phyloP scores from a whole-genome alignment of 1,140 invertebrate species.

The Melitaea cinxia region DNA sequence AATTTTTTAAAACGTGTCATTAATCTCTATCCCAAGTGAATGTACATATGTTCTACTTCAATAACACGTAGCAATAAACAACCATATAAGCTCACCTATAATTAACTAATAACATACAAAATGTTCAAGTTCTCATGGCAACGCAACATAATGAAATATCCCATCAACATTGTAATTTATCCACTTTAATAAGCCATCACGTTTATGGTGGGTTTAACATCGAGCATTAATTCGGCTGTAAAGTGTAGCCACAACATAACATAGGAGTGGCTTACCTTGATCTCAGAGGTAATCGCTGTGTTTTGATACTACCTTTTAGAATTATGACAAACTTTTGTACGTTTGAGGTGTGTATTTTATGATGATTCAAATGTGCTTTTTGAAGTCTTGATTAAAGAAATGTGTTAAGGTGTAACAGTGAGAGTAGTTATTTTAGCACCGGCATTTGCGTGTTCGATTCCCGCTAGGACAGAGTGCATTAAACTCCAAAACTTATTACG shows the following conservation, averaged over 20 bases:
- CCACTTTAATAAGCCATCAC: slow-evolving; percentile 48
- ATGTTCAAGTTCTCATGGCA: background rate
- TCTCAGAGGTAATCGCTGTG: background rate
- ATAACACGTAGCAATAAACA: background rate
- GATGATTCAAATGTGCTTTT: no score
- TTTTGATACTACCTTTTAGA: slow-evolving; percentile 3
- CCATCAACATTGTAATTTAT: slow-evolving; percentile 47
- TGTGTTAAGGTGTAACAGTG: no score
- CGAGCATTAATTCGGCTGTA: slow-evolving; percentile 53
- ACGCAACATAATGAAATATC: background rate
- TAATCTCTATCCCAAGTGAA: no score
- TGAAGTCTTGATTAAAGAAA: no score
- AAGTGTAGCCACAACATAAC: slow-evolving; percentile 38
- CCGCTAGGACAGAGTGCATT: no score
- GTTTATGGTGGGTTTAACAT: slow-evolving; percentile 51
- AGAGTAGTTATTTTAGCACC: no score
- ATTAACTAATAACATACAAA: background rate
- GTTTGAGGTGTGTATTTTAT: no score
- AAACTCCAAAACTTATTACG: no score
- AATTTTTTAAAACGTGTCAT: no score
- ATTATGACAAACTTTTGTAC: background rate
- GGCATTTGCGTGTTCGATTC: no score
- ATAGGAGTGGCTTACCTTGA: slow-evolving; percentile 24
- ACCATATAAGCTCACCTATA: background rate
- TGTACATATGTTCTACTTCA: no score